A percentile compares a stretch with the other conserved stretches of the same genome.
These are phyloP conservation scores for Holacanthella duospinosa DNA, from an alignment of 2,888 invertebrate species.

Conservation along the genomic window DNA sequence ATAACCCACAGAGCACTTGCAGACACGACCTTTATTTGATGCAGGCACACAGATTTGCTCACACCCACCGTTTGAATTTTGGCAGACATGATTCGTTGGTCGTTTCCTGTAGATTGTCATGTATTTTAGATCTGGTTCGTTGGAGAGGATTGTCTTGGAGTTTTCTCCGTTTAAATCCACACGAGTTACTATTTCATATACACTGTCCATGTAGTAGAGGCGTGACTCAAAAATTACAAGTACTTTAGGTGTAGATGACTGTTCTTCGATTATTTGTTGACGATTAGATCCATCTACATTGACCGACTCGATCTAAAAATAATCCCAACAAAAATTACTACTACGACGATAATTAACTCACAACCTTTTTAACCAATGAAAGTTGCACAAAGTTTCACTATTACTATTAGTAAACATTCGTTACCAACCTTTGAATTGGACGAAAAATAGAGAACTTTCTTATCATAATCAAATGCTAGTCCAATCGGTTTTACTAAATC, in stretches of 20 bases:
- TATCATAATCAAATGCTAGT: slow-evolving; percentile 68
- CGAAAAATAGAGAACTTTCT: slow-evolving; percentile 78
- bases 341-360: too few species aligned
- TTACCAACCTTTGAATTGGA: slow-evolving; percentile 61
- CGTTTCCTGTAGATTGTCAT: slow-evolving; percentile 80
- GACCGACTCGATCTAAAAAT: slow-evolving; percentile 39
- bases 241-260: slow-evolving; percentile 64
- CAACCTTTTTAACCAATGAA: too few species aligned
- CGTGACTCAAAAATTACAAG: slow-evolving; percentile 69
- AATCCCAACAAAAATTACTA: background rate
- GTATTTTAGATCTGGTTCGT: slow-evolving; percentile 76
- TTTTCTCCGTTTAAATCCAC: slow-evolving; percentile 71
- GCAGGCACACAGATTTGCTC: slow-evolving; percentile 87
- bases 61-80: slow-evolving; percentile 79
- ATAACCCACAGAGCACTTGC: slow-evolving; percentile 85
- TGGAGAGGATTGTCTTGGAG: slow-evolving; percentile 62
- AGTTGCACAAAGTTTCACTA: background rate
- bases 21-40: slow-evolving; percentile 61
- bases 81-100: slow-evolving; percentile 63
- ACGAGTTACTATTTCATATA: slow-evolving; percentile 76
- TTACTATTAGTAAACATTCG: background rate
- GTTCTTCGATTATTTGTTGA: slow-evolving; percentile 54
- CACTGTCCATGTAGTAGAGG: slow-evolving; percentile 76
- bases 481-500: slow-evolving; percentile 66
- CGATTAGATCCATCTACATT: slow-evolving; percentile 54